phyloP scores from a whole-genome alignment of 2,113 vertebrate species.

The Microcebus ravelobensis region DNA sequence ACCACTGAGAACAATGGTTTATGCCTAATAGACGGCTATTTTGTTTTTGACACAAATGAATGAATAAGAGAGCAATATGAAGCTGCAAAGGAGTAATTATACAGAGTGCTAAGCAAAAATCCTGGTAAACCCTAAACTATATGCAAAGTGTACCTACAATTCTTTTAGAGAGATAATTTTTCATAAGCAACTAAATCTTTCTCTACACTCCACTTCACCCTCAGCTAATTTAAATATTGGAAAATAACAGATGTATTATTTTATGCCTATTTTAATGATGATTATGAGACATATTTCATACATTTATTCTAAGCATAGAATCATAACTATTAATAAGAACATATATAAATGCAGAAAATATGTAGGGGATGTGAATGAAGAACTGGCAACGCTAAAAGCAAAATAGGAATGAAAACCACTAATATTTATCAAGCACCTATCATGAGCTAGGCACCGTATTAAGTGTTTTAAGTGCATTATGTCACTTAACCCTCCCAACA shows the following conservation, averaged over 20 bases:
- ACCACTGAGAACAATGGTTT: neutral
- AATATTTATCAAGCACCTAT: slow-evolving; percentile 2
- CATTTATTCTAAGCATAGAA: slow-evolving; percentile 24
- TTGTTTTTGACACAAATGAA: neutral
- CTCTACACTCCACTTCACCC: neutral
- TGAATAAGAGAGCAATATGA: slow-evolving; percentile 14
- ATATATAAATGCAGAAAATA: neutral
- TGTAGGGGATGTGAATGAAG: neutral
- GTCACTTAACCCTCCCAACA: neutral
- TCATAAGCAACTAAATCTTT: neutral
- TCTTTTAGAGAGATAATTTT: slow-evolving; percentile 32
- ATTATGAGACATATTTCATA: neutral
- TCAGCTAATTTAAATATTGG: slow-evolving; percentile 18
- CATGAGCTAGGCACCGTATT: neutral
- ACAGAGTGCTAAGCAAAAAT: neutral
- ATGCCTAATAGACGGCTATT: neutral
- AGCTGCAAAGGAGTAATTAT: neutral
- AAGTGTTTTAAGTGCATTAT: neutral
- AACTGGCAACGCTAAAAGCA: neutral
- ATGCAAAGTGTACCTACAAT: neutral
- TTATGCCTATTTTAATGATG: neutral
- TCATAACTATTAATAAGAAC: slow-evolving; percentile 5
- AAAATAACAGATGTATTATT: neutral
- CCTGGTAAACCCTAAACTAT: slow-evolving; percentile 23
- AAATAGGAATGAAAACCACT: slow-evolving; percentile 37